Evolutionary conservation across 2,113 vertebrate species (phyloP).

Genomic region (Orcinus orca): DNA sequence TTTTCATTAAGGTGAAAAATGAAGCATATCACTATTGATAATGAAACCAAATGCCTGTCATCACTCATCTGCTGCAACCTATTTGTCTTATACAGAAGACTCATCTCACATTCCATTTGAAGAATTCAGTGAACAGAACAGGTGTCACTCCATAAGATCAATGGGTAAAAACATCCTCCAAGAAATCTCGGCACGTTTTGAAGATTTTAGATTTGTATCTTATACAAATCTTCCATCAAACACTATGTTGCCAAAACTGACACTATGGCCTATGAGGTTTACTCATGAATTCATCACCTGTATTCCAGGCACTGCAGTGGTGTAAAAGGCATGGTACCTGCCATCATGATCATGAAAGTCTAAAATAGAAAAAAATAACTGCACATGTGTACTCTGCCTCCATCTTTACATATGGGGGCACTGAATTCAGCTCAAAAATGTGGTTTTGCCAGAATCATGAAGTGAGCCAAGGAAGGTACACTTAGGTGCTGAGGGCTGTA

Average conservation of each 20-base stretch:
- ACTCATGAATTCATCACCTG: neutral
- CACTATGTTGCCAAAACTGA: neutral
- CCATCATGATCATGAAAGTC: neutral
- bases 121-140: slow-evolving; percentile 62
- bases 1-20: slow-evolving; percentile 77
- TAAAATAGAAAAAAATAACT: neutral
- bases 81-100: slow-evolving; percentile 78
- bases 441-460: neutral
- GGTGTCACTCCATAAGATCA: slow-evolving; percentile 59
- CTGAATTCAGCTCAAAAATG: neutral
- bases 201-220: neutral
- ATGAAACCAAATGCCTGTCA: slow-evolving; percentile 81
- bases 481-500: neutral
- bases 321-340: neutral
- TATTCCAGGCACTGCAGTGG: neutral
- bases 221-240: neutral
- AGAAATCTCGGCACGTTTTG: slow-evolving; percentile 1
- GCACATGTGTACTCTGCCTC: accelerated
- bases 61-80: slow-evolving; percentile 77
- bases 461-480: neutral
- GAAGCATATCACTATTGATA: slow-evolving; percentile 77
- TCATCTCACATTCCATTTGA: slow-evolving; percentile 64
- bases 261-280: neutral
- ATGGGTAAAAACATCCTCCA: slow-evolving; percentile 12
- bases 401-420: neutral